Evolutionary conservation across 2,888 invertebrate species (phyloP).

Genomic region (Noctua janthe): DNA sequence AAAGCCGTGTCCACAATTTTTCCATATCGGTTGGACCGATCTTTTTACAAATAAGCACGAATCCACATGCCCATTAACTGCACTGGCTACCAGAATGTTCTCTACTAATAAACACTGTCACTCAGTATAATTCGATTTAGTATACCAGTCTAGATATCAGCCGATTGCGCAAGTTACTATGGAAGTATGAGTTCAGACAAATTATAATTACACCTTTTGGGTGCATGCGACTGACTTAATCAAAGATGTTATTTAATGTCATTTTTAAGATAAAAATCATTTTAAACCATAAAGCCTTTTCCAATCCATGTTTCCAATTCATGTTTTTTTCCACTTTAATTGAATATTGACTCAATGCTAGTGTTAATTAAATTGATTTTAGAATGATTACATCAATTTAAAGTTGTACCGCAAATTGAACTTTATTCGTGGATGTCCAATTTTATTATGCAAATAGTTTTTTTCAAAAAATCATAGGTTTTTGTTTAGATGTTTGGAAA

Average conservation of each 20-base stretch:
- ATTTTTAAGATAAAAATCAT: not conserved
- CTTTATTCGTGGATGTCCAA: not conserved
- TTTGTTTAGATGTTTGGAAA: not conserved
- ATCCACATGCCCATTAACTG: not conserved
- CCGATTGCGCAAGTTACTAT: constrained; percentile 57
- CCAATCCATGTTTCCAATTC: not conserved
- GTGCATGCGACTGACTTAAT: constrained; percentile 1
- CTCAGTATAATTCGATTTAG: constrained; percentile 53
- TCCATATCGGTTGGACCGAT: not conserved
- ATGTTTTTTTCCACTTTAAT: not conserved
- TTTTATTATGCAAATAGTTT: not conserved
- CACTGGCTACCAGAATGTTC: not conserved
- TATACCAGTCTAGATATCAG: constrained; percentile 61
- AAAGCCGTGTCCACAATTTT: not conserved
- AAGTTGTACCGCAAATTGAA: not conserved
- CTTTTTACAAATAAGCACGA: not conserved
- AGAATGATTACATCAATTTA: not conserved
- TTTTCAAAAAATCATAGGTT: not conserved
- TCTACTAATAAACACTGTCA: constrained; percentile 43
- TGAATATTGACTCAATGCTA: not conserved
- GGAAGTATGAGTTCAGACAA: constrained; percentile 44
- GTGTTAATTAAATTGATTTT: not conserved
- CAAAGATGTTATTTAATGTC: not conserved
- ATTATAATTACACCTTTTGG: constrained; percentile 18
- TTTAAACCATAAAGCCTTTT: not conserved